These are phyloP conservation scores for Dolichallabes microphthalmus DNA, from an alignment of 2,113 vertebrate genomes.

Conservation along the genomic window DNA sequence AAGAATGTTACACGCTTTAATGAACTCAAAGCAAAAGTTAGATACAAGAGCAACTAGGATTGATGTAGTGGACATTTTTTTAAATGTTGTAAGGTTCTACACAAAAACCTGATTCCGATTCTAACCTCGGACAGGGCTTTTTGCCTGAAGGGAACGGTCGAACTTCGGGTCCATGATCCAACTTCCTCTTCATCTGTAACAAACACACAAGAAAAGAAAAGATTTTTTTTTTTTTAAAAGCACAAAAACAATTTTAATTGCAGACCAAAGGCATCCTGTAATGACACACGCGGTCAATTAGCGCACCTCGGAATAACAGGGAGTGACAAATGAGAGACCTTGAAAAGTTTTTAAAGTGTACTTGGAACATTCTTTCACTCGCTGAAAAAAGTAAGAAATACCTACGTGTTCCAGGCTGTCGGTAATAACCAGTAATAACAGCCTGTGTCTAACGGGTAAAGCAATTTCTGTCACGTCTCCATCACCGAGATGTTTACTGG, in stretches of 20 bases:
- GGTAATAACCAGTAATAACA: constrained; percentile 18
- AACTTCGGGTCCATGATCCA: constrained; percentile 99
- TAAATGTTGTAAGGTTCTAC: no score
- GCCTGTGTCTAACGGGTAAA: neutral
- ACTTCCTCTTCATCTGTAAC: constrained; percentile 99
- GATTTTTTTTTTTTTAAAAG: no score
- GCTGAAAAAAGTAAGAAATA: neutral
- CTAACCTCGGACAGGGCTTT: constrained; percentile 98
- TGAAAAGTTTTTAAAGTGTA: constrained; percentile 19
- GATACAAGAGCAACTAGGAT: neutral
- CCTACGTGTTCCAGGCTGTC: neutral
- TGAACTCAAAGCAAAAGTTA: neutral
- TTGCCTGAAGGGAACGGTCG: constrained; percentile 99
- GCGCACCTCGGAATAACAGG: constrained; percentile 2
- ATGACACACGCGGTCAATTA: constrained; percentile 14
- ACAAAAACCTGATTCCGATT: neutral
- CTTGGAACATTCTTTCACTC: constrained; percentile 8
- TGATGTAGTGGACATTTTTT: no score
- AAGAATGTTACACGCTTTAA: neutral
- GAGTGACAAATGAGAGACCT: constrained; percentile 15
- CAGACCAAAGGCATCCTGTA: constrained; percentile 13
- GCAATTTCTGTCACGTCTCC: neutral
- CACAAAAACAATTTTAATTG: neutral
- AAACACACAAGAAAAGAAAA: constrained; percentile 58
- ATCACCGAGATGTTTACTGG: neutral